Conservation (phyloP, 2,797 vertebrate genomes). For the Gadopsis marmoratus region DNA sequence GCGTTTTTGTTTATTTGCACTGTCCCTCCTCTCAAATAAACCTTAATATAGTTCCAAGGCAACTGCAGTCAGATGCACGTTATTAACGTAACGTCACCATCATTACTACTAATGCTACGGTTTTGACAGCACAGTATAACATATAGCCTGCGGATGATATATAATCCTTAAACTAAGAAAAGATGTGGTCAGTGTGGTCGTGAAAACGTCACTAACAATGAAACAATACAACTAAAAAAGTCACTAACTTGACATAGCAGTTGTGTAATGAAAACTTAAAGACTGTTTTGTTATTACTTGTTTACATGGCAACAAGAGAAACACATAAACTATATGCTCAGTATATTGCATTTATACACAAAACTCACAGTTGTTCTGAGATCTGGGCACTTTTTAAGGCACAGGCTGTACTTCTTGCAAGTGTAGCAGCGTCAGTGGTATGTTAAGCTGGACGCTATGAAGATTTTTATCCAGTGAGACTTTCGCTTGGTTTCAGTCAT, state of each 20-base stretch:
- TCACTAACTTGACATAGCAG: background rate
- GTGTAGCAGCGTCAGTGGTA: background rate
- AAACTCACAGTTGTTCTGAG: background rate
- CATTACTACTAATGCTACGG: background rate
- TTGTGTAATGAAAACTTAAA: background rate
- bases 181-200: too few relatives aligned
- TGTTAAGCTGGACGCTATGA: background rate
- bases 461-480: background rate
- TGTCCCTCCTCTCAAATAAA: too few relatives aligned
- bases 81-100: background rate
- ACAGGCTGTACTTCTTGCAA: background rate
- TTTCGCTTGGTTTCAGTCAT: background rate
- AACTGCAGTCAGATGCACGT: background rate
- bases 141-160: background rate
- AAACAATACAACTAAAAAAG: background rate
- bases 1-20: too few relatives aligned
- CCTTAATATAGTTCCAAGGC: background rate
- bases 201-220: background rate
- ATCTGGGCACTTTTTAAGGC: background rate
- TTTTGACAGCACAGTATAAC: background rate
- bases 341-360: background rate
- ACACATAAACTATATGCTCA: background rate
- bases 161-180: background rate
- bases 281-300: fast-evolving
- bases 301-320: background rate